Evolutionary conservation across 1,140 invertebrate genomes (phyloP), one percentile per base, ranked within the genome.

Genomic region (Hydropsyche tenuis): DNA sequence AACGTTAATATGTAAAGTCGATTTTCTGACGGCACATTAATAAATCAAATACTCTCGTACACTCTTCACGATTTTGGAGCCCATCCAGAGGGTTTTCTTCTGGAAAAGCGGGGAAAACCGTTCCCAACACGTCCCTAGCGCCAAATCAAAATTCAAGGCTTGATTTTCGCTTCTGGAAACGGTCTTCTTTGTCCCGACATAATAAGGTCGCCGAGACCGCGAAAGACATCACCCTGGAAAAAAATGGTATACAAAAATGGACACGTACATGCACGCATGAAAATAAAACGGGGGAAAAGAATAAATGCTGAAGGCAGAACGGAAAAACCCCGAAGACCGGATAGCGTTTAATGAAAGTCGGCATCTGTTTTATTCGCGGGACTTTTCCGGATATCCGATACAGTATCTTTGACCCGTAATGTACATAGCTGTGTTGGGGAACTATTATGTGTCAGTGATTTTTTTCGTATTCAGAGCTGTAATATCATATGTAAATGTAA

Each of bases 61-160:
- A 48, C 14, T 48, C 14, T 48, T 16, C 45, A 48, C 23, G 12
- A 60, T 60, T n/a, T 27, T 60, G 56, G 56, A 60, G 23, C 22
- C 4, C 18, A 60, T 60, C 56, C 23, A 60, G 56, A 60, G 23
- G 14, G 11, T 60, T 60, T 60, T 23, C 56, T 20, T 37, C 9
- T 37, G 30, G 30, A 9, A 37, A 37, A 37, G 30, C 30, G 3
- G 30, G 30, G 9, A 37, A 37, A 37, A 18, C 48, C 48, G 48
- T 53, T 53, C 1, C 48, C 20, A 53, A 53, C 48, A 20, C 22
- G 18, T 60, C 22, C 23, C 56, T 22, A 27, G 22, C 9, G 22
- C 56, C 56, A n/a, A 60, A 60, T 60, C 56, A 60, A 60, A 60
- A 60, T 60, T 60, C 56, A 60, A 60, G 56, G 23, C 56, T 60